Evolutionary conservation across 1,140 invertebrate genomes (phyloP).

Genomic region (Ceratina calcarata): DNA sequence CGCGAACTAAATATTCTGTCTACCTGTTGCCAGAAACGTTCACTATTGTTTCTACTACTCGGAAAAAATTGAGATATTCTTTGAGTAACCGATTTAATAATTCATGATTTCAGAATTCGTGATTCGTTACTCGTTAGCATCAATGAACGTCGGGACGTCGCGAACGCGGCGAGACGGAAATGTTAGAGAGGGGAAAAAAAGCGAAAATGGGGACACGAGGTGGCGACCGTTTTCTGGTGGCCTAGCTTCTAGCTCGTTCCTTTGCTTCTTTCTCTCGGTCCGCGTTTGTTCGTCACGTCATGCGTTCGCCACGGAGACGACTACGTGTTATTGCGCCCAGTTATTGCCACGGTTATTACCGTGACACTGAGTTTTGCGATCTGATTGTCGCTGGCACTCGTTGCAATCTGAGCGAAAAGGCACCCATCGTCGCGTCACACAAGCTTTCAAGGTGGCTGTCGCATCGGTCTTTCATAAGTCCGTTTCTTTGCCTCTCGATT

Average conservation of each 20-base stretch:
- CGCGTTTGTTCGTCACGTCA: conserved; percentile 48
- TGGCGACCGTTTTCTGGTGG: conserved; percentile 6
- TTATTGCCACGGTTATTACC: conserved; percentile 64
- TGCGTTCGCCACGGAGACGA: conserved; percentile 28
- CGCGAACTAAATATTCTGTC: too few species aligned
- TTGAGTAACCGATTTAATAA: too few species aligned
- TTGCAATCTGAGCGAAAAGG: conserved; percentile 6
- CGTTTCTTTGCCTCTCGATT: not conserved
- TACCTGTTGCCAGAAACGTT: too few species aligned
- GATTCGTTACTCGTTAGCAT: not conserved
- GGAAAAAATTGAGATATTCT: too few species aligned
- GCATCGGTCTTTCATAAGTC: not conserved
- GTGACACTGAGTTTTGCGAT: conserved; percentile 59
- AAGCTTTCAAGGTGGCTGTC: conserved; percentile 3
- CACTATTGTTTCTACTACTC: too few species aligned
- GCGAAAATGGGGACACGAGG: conserved; percentile 35
- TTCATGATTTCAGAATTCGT: not conserved
- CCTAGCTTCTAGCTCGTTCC: conserved; percentile 33
- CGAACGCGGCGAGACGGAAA: conserved; percentile 33
- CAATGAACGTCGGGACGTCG: not conserved
- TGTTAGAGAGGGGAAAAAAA: conserved; percentile 42
- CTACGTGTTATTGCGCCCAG: conserved; percentile 52
- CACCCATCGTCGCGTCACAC: not conserved
- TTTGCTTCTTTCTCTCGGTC: too few species aligned
- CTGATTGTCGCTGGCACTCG: conserved; percentile 39